Base-by-base conservation (phyloP, 2,888 invertebrate species). In the Drosophila emarginata region DNA sequence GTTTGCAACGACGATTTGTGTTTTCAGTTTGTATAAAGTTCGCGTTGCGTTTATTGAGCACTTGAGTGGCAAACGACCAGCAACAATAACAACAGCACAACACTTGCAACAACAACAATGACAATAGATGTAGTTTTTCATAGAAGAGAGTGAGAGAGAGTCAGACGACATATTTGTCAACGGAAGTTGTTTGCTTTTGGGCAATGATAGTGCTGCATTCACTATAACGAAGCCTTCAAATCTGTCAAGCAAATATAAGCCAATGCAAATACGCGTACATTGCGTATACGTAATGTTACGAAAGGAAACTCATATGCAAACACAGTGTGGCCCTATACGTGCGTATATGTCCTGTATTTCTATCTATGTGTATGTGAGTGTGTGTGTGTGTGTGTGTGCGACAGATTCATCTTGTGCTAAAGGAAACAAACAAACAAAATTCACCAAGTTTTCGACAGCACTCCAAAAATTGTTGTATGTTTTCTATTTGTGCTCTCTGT, bases 1-100 rank as follows among this genome's bases (percentile, higher is more conserved):
- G 80, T 70, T 70, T 28, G 32, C 45, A 15, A 15, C 59, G 18
- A 51, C 51, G 15, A 36, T 52, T 61, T 61, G 60, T 64, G 65
- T 71, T 39, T 56, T 36, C 67, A 56, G 67, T 62, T 67, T 62
- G 54, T 67, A 56, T 57, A 53, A 36, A 37, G 57, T 53, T 63
- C 74, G 74, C 69, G 78, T 57, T 63, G 78, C 73, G 87, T 86
- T 86, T 86, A 86, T 83, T 80, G 87, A 83, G 81, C 81, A 83
- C 87, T 83, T 76, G 80, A 83, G 76, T 70, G 77, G 53, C 67
- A 64, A 59, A 53, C 79, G 77, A 80, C 74, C 81, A 80, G 79
- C 79, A 62, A 62, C 53, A 53, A 54, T 32, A 58, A 69, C 73
- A 74, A 64, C 73, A 70, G 39, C 53, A 39, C 53, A 39, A 71